A percentile compares a stretch with the other conserved stretches of the same genome.
These are phyloP conservation scores for Orestias chungarensis DNA, from an alignment of 2,797 vertebrate genomes.

Conservation along the genomic window DNA sequence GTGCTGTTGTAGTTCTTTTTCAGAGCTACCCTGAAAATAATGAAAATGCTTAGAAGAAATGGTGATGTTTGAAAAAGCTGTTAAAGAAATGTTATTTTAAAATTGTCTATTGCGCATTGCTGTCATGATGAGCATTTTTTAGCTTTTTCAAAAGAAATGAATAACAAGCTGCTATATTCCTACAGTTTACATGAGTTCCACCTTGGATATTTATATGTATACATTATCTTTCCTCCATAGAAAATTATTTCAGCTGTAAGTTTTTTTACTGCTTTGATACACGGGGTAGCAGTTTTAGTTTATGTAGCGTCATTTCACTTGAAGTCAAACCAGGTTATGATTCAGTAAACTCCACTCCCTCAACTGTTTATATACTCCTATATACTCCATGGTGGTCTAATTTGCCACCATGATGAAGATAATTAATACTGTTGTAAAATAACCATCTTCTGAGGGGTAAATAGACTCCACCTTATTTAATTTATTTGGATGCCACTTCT, in stretches of 20 bases:
- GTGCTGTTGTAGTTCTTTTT: background rate
- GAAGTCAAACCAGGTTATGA: background rate
- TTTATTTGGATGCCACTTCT: background rate
- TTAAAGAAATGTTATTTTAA: background rate
- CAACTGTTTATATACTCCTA: background rate
- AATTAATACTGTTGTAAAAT: background rate
- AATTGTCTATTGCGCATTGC: background rate
- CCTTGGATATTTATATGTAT: too few species aligned
- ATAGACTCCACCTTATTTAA: background rate
- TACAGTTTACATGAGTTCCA: background rate
- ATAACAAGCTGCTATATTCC: background rate
- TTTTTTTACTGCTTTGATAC: background rate
- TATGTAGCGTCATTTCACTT: background rate
- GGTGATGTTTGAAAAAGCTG: background rate
- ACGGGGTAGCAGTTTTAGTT: background rate
- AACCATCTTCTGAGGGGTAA: background rate
- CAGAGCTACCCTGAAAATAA: background rate
- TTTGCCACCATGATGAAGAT: background rate
- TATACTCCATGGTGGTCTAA: background rate
- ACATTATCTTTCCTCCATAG: background rate
- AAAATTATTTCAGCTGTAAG: background rate
- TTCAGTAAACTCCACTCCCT: background rate
- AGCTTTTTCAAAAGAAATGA: background rate
- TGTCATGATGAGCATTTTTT: background rate
- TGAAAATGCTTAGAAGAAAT: background rate